These are phyloP conservation scores for Crambe crambe DNA, from an alignment of 37 sponge, comb jelly and placozoan species.

Conservation along the genomic window DNA sequence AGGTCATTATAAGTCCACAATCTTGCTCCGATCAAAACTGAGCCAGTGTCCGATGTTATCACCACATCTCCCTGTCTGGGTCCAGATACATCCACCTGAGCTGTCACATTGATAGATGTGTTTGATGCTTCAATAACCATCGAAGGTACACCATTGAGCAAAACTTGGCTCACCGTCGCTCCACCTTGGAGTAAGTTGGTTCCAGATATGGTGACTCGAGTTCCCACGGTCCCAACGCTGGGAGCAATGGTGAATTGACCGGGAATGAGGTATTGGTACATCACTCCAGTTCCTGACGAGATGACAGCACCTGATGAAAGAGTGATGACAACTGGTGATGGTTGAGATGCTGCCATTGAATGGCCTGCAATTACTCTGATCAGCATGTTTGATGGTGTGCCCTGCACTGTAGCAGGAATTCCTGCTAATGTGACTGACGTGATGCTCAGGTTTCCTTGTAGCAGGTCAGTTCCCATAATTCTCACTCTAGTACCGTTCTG, in stretches of 20 bases:
- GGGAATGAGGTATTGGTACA: constrained; percentile 37
- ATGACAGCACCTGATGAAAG: constrained; percentile 44
- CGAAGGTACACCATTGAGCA: constrained; percentile 40
- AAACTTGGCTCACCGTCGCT: constrained; percentile 1
- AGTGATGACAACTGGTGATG: constrained; percentile 20
- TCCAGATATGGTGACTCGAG: constrained; percentile 47
- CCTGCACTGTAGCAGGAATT: neutral
- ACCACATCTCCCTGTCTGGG: constrained; percentile 21
- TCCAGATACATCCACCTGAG: neutral
- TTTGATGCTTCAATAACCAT: neutral
- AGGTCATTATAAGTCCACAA: constrained; percentile 46
- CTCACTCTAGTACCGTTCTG: constrained; percentile 65
- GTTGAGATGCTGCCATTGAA: neutral
- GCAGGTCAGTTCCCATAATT: constrained; percentile 57
- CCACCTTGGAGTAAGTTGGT: constrained; percentile 66
- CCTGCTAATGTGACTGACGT: constrained; percentile 42
- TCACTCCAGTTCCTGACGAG: neutral
- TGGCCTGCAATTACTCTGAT: constrained; percentile 22
- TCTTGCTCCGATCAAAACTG: neutral
- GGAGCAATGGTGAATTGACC: constrained; percentile 71
- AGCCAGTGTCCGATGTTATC: constrained; percentile 57
- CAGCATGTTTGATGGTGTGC: constrained; percentile 8
- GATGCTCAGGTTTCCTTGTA: constrained; percentile 39
- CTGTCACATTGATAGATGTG: constrained; percentile 25
- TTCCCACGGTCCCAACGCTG: constrained; percentile 51